Evolutionary conservation across 1,140 invertebrate genomes (phyloP).

Genomic region (Camponotus vicinus): DNA sequence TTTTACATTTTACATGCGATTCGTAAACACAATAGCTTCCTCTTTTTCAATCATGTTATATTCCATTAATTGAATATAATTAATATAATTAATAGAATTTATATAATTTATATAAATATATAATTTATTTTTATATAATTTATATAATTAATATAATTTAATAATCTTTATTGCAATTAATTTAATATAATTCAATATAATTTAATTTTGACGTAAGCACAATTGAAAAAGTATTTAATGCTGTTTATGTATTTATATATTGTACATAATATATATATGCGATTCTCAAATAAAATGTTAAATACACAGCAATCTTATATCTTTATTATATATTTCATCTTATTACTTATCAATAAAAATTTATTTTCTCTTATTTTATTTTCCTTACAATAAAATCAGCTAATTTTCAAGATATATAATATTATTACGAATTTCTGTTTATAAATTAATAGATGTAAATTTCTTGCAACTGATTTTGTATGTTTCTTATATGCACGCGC

Average conservation of each 20-base stretch:
- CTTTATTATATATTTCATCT: background rate
- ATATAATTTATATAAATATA: no score
- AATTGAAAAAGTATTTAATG: background rate
- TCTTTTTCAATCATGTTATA: background rate
- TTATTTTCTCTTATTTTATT: background rate
- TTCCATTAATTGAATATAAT: no score
- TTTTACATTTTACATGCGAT: background rate
- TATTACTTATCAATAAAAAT: slow-evolving; percentile 39
- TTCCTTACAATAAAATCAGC: background rate
- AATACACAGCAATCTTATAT: background rate
- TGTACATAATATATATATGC: background rate
- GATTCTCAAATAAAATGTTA: slow-evolving; percentile 11
- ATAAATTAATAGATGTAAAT: background rate
- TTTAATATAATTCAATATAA: no score
- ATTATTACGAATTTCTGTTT: slow-evolving; percentile 10
- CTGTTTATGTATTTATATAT: background rate
- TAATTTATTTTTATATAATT: no score
- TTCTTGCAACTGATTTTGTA: background rate
- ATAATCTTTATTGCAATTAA: no score
- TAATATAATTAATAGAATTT: no score
- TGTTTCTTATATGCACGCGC: background rate
- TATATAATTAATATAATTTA: no score
- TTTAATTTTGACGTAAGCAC: background rate
- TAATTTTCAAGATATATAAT: background rate
- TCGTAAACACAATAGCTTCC: background rate